A percentile compares a stretch with the other conserved stretches of the same genome.
Evolutionary conservation across 2,113 vertebrate species (phyloP).

Genomic region (Pachyramphus minor): DNA sequence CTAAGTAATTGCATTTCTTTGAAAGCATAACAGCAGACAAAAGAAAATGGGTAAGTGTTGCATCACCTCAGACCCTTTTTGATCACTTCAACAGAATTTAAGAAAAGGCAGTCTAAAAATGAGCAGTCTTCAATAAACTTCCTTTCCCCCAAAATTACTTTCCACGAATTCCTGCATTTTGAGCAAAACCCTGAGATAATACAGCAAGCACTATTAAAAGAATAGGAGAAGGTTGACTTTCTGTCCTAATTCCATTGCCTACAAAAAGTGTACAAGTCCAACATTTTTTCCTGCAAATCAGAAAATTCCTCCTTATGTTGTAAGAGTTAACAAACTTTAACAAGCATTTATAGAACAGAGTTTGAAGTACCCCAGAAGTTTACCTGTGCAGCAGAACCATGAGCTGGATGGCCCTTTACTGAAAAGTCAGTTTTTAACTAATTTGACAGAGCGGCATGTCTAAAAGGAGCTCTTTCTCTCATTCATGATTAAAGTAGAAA

Average conservation of each 20-base stretch:
- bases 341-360: not conserved
- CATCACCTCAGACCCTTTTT: not conserved
- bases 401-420: not conserved
- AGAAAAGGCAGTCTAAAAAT: not conserved
- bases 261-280: not conserved
- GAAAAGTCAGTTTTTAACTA: not conserved
- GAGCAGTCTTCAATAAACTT: not conserved
- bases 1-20: not conserved
- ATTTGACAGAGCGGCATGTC: not conserved
- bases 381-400: not conserved
- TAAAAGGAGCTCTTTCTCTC: not conserved
- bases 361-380: not conserved
- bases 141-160: fast-evolving
- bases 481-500: not conserved
- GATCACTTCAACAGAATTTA: not conserved
- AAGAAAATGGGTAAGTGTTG: not conserved
- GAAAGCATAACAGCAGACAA: not conserved
- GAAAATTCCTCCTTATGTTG: not conserved
- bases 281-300: not conserved
- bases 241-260: not conserved
- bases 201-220: not conserved
- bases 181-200: not conserved
- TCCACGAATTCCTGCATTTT: not conserved
- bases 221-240: not conserved
- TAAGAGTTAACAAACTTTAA: not conserved